Evolutionary conservation across 2,888 invertebrate species (phyloP).

Genomic region (Ceramica pisi): DNA sequence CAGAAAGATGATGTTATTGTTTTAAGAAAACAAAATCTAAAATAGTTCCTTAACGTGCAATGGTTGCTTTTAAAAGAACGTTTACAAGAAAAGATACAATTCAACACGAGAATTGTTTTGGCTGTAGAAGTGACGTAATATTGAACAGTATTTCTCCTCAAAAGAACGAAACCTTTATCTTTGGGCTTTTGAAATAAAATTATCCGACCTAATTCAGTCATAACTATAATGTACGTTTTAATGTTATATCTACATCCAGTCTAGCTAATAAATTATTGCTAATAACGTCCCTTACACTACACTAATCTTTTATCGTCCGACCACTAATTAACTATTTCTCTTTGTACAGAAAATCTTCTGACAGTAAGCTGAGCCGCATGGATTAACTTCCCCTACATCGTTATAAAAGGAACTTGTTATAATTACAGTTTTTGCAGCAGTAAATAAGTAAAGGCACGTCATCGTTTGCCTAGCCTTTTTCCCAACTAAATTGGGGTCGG

Average conservation of each 20-base stretch:
- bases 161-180: too few relatives aligned
- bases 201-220: not conserved
- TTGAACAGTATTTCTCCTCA: not conserved
- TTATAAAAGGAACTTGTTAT: not conserved
- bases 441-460: not conserved
- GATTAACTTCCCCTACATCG: conserved; percentile 7
- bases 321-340: conserved; percentile 17
- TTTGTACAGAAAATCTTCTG: conserved; percentile 6
- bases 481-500: too few relatives aligned
- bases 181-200: not conserved
- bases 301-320: not conserved
- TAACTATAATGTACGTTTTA: not conserved
- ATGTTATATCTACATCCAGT: not conserved
- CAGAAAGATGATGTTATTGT: too few relatives aligned
- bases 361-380: conserved; percentile 5
- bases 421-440: not conserved
- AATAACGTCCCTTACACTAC: not conserved
- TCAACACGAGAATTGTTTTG: not conserved
- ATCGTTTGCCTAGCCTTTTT: too few relatives aligned
- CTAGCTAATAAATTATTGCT: not conserved
- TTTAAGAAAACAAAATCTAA: too few relatives aligned
- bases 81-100: too few relatives aligned
- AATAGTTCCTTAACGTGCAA: too few relatives aligned
- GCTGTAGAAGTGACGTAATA: not conserved
- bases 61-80: not conserved